Evolutionary conservation across 2,797 vertebrate genomes (phyloP).

Genomic region (Falco cherrug): DNA sequence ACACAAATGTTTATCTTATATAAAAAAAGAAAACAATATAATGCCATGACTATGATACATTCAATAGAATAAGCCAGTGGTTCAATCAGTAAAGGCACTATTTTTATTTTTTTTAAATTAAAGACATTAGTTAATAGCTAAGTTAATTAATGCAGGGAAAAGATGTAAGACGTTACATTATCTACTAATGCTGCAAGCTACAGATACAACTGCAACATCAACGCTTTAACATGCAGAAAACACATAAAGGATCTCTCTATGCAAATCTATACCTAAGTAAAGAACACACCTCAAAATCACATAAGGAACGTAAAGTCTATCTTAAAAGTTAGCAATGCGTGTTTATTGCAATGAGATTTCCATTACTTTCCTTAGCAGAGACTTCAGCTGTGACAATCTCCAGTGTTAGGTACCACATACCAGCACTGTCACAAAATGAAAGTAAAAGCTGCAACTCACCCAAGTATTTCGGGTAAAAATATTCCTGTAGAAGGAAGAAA

Average conservation of each 20-base stretch:
- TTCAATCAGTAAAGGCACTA: neutral
- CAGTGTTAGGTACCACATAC: neutral
- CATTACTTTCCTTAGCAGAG: neutral
- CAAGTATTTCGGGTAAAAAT: conserved; percentile 94
- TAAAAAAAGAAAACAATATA: neutral
- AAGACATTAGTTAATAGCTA: neutral
- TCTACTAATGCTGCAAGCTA: neutral
- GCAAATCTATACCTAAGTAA: neutral
- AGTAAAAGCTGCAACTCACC: conserved; percentile 81
- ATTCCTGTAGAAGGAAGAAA: conserved; percentile 81
- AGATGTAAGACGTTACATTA: neutral
- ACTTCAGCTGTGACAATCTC: neutral
- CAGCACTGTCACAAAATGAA: neutral
- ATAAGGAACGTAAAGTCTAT: neutral
- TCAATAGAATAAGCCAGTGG: neutral
- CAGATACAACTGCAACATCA: neutral
- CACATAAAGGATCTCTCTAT: neutral
- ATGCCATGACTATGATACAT: neutral
- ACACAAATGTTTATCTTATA: neutral
- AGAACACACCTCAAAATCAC: neutral
- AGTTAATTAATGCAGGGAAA: neutral
- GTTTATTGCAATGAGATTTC: neutral
- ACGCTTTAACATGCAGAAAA: neutral
- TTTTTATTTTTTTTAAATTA: neutral
- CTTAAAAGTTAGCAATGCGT: neutral